phyloP scores from a whole-genome alignment of 2,888 invertebrate species.

The Eupithecia subfuscata region DNA sequence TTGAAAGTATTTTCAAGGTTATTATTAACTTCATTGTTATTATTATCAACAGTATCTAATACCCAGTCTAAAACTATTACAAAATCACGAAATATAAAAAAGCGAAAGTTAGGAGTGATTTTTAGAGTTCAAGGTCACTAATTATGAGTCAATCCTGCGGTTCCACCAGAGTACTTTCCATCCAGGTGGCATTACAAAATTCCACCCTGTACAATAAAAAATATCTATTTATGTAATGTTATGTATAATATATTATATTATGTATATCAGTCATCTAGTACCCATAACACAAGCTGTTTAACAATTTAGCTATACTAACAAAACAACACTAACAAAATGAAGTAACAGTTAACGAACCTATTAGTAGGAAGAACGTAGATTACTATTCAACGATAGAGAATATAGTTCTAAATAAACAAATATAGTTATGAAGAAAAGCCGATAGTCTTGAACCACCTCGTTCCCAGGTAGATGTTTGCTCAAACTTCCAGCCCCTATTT shows the following conservation, averaged over 20 bases:
- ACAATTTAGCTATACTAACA: no score
- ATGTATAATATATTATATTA: no score
- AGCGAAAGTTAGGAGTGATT: no score
- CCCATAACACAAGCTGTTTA: no score
- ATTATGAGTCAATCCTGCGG: not conserved
- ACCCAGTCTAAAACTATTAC: no score
- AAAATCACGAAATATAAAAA: no score
- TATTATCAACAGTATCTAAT: not conserved
- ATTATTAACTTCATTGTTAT: not conserved
- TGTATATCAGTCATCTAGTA: no score
- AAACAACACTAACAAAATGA: not conserved
- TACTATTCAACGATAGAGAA: not conserved
- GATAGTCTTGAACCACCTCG: conserved; percentile 8
- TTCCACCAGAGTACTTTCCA: no score
- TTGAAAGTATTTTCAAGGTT: not conserved
- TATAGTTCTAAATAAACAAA: not conserved
- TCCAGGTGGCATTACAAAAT: no score
- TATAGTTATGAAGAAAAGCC: not conserved
- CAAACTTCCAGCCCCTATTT: conserved; percentile 56
- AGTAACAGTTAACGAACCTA: not conserved
- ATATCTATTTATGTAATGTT: no score
- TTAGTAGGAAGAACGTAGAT: not conserved
- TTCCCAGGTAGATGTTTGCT: conserved; percentile 53
- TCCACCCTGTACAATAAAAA: no score
- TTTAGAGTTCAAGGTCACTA: not conserved